Base-by-base conservation (phyloP, 2,113 vertebrate genomes). In the Bufo gargarizans region DNA sequence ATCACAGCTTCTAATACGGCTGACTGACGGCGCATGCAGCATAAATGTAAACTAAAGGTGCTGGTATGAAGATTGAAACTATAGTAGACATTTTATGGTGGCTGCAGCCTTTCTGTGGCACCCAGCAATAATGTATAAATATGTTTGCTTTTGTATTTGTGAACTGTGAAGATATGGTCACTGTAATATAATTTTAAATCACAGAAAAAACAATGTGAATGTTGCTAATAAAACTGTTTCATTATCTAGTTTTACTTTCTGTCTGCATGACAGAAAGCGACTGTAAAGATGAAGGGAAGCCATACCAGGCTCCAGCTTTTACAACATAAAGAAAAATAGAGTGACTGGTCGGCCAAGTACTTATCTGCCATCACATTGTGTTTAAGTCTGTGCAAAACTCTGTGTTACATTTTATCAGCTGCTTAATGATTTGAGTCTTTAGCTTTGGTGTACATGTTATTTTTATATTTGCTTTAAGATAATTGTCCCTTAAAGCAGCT, bases 151-250 rank as follows among this genome's bases (percentile, higher is more conserved):
- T 78, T 86, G 76, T 78, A 67, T 86, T 65, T 86, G 74, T 53
- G 76, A 86, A 86, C 85, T 63, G 74, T 53, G 85, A 78, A 86
- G 74, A 86, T 86, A 86, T 86, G 82, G 82, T 84, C 82, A 84
- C 82, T 79, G 85, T 59, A 53, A 78, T 86, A 67, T 86, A 65
- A 86, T 86, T 86, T 86, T 67, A 86, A 63, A 67, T 86, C 74
- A 78, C 45, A 65, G 58, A 86, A 86, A 86, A 86, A 78, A 86
- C 74, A 78, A 86, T 78, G 84, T n/a, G 71, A 86, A 77, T 63
- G 84, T 77, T 49, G 72, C 84, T 77, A 86, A 86, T 86, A 86
- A 86, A 86, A 86, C 82, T 59, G 84, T 85, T 72, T 85, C 82
- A 84, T 85, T 85, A 76, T 76, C 69, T 85, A 53, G 84, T 74